Evolutionary conservation across 2,113 vertebrate species (phyloP).

Genomic region (Thermophis baileyi): DNA sequence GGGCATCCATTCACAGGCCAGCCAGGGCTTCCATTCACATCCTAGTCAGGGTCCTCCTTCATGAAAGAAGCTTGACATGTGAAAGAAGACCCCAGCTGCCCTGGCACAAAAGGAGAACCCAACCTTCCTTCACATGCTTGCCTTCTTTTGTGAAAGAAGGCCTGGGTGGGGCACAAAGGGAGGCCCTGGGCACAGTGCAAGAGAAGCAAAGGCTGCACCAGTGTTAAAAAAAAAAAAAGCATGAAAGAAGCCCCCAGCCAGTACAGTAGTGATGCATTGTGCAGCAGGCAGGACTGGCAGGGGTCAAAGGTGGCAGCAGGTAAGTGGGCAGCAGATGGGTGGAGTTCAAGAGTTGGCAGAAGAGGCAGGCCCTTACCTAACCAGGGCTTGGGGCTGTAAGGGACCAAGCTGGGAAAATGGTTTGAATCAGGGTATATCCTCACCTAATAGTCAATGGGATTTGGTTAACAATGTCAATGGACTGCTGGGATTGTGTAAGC

Average conservation of each 20-base stretch:
- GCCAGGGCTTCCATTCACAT: neutral
- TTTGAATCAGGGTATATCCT: neutral
- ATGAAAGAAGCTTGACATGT: neutral
- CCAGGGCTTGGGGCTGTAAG: neutral
- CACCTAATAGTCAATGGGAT: neutral
- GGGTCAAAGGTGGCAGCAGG: neutral
- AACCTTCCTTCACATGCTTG: neutral
- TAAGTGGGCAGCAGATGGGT: neutral
- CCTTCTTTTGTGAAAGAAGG: neutral
- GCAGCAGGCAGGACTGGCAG: too few species aligned
- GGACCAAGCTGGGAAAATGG: neutral
- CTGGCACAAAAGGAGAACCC: neutral
- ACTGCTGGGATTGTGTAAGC: neutral
- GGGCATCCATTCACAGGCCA: too few species aligned
- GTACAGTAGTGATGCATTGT: neutral
- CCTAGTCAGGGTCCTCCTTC: neutral
- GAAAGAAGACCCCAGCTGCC: neutral
- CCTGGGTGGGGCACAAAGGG: neutral
- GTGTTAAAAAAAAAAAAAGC: neutral
- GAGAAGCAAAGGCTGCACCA: neutral
- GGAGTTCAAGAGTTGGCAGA: neutral
- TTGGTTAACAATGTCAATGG: neutral
- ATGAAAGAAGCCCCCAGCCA: neutral
- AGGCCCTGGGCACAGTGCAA: neutral
- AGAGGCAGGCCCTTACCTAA: neutral